phyloP scores from a whole-genome alignment of 2,113 vertebrate species.

The Amblyornis subalaris region DNA sequence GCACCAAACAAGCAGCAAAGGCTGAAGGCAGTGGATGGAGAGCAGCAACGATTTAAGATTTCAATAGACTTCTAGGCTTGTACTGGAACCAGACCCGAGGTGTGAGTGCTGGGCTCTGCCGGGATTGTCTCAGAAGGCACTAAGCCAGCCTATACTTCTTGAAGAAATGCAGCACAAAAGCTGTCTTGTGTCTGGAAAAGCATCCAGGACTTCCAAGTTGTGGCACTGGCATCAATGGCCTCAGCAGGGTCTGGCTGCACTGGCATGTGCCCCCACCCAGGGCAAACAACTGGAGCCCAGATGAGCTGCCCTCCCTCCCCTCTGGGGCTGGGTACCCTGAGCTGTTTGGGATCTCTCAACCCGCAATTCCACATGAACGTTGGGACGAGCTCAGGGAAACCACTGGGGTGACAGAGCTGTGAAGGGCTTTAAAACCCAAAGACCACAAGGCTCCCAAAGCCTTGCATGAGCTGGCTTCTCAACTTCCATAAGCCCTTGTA shows the following conservation, averaged over 20 bases:
- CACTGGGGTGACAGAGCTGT: not conserved
- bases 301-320: not conserved
- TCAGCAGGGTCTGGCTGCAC: not conserved
- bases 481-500: not conserved
- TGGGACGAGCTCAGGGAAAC: not conserved
- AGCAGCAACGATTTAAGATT: not conserved
- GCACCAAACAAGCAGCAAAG: not conserved
- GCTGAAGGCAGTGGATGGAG: not conserved
- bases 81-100: not conserved
- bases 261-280: accelerated
- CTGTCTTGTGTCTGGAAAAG: not conserved
- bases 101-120: not conserved
- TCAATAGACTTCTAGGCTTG: not conserved
- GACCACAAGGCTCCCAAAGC: not conserved
- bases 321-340: not conserved
- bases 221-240: not conserved
- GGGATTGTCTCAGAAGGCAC: not conserved
- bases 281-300: not conserved
- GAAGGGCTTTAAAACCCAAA: not conserved
- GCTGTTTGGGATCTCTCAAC: not conserved
- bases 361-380: accelerated
- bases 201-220: not conserved
- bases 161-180: not conserved
- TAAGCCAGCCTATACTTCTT: not conserved
- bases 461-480: not conserved